These are phyloP conservation scores for Oryzias woworae DNA, from an alignment of 2,113 vertebrate species.

Conservation along the genomic window DNA sequence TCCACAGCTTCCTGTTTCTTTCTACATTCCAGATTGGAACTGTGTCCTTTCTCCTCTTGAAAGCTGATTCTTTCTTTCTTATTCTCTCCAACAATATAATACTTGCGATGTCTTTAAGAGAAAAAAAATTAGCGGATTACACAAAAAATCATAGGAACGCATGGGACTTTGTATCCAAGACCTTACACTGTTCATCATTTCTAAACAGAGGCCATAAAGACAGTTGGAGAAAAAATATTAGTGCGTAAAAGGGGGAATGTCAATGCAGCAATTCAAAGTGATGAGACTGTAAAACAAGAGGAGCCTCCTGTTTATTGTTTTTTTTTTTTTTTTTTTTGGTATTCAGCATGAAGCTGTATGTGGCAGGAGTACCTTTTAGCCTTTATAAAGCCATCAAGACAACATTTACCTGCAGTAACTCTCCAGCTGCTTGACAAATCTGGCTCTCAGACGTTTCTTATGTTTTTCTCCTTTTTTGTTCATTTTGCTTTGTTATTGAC, in stretches of 20 bases:
- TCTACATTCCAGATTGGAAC: conserved; percentile 84
- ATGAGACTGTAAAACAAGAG: conserved; percentile 34
- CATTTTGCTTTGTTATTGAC: conserved; percentile 32
- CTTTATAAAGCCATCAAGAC: conserved; percentile 82
- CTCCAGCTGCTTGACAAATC: conserved; percentile 37
- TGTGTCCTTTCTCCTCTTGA: conserved; percentile 47
- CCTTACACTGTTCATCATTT: conserved; percentile 93
- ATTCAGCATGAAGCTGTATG: conserved; percentile 42
- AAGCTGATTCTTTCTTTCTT: conserved; percentile 61
- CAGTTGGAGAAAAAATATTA: conserved; percentile 64
- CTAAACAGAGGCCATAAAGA: conserved; percentile 88
- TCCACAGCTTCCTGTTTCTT: conserved; percentile 70
- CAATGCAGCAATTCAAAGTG: conserved; percentile 47
- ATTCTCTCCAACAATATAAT: conserved; percentile 29
- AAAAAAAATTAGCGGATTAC: conserved; percentile 30
- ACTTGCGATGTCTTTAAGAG: conserved; percentile 71
- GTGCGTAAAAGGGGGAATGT: background rate
- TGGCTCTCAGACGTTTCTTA: conserved; percentile 51
- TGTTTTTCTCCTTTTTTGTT: conserved; percentile 25
- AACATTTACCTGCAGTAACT: conserved; percentile 73
- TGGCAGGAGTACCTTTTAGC: conserved; percentile 67
- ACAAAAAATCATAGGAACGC: conserved; percentile 51
- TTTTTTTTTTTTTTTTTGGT: conserved; percentile 14
- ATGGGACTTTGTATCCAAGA: conserved; percentile 87
- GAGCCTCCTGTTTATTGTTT: conserved; percentile 31